phyloP scores from a whole-genome alignment of 2,888 invertebrate species.

The Trypoxylon attenuatum region DNA sequence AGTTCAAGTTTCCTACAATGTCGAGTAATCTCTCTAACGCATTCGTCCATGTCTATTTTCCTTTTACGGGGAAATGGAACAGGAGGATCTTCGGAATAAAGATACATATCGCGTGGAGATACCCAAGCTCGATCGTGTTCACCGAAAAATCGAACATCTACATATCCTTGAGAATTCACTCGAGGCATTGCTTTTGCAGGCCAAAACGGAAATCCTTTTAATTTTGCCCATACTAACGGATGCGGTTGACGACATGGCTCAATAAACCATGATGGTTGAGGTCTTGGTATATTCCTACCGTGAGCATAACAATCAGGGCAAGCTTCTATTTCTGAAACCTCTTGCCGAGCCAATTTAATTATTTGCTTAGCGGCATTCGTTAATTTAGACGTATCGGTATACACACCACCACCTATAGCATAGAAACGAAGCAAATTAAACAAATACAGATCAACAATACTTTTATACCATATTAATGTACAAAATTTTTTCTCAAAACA shows the following conservation, averaged over 20 bases:
- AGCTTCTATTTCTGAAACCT: slow-evolving; percentile 93
- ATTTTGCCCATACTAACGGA: slow-evolving; percentile 94
- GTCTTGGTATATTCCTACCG: slow-evolving; percentile 76
- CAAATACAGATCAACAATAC: not conserved
- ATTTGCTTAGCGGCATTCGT: slow-evolving; percentile 86
- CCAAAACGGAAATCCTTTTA: slow-evolving; percentile 98
- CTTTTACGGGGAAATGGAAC: slow-evolving; percentile 66
- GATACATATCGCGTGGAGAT: slow-evolving; percentile 86
- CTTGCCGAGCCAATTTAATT: slow-evolving; percentile 89
- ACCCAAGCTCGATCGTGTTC: slow-evolving; percentile 97
- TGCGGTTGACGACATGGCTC: slow-evolving; percentile 94
- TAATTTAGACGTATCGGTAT: slow-evolving; percentile 79
- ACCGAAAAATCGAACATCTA: slow-evolving; percentile 96
- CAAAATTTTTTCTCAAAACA: slow-evolving; percentile 67
- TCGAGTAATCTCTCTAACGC: slow-evolving; percentile 67
- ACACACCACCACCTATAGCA: slow-evolving; percentile 78
- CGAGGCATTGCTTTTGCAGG: slow-evolving; percentile 94
- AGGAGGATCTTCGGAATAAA: slow-evolving; percentile 82
- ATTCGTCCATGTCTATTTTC: slow-evolving; percentile 68
- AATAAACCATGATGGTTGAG: slow-evolving; percentile 89
- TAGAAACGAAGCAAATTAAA: not conserved
- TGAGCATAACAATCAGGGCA: slow-evolving; percentile 96
- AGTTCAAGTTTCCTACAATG: slow-evolving; percentile 67
- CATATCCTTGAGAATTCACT: slow-evolving; percentile 79
- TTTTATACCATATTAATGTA: not conserved